phyloP scores from a whole-genome alignment of 2,888 invertebrate genomes.

The Oithona nana region DNA sequence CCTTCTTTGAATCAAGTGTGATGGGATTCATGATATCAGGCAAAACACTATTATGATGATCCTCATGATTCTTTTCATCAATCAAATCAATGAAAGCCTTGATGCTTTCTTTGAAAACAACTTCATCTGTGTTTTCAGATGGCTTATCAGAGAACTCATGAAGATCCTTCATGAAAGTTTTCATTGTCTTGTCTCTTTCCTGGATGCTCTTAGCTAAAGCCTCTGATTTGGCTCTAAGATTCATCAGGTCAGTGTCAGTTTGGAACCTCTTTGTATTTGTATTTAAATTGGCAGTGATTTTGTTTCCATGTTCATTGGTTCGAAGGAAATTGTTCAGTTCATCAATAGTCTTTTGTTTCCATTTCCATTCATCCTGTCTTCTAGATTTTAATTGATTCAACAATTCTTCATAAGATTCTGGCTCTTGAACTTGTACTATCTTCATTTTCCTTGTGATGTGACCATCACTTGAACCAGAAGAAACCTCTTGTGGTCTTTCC shows the following conservation, averaged over 20 bases:
- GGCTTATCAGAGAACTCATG: neutral
- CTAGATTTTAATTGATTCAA: neutral
- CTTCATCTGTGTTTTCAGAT: neutral
- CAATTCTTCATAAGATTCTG: neutral
- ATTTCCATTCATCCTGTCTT: constrained; percentile 10
- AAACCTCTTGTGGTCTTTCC: neutral
- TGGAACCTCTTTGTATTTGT: neutral
- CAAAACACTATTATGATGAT: too few species aligned
- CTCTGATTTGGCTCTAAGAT: neutral
- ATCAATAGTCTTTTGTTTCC: constrained; percentile 4
- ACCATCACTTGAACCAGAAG: too few species aligned
- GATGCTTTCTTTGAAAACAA: neutral
- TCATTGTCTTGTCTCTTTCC: neutral
- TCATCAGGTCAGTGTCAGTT: neutral
- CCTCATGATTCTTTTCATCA: neutral
- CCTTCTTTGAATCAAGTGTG: neutral
- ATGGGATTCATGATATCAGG: neutral
- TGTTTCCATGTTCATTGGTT: neutral
- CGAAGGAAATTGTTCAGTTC: neutral
- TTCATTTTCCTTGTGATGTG: neutral
- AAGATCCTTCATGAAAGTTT: neutral
- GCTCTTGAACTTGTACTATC: neutral
- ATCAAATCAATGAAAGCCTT: neutral
- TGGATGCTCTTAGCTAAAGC: neutral
- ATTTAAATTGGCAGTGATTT: neutral